Conservation (phyloP, 2,113 vertebrate species). For the Phyllostomus hastatus region DNA sequence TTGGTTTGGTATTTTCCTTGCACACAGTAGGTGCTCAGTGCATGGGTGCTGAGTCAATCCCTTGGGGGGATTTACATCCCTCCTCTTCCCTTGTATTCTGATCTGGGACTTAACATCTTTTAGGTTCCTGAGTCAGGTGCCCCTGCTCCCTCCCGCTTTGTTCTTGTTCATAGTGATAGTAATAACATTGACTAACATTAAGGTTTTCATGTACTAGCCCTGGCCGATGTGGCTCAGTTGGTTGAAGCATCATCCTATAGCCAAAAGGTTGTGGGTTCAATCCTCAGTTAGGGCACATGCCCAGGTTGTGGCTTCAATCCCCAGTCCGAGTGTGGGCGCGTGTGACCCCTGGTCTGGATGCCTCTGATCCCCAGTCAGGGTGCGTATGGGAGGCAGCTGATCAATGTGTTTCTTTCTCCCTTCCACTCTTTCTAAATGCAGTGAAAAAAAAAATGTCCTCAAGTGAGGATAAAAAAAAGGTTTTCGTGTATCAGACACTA, state of each 20-base stretch:
- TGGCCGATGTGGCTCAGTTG: too few relatives aligned
- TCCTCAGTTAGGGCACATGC: too few relatives aligned
- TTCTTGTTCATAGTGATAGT: slow-evolving; percentile 16
- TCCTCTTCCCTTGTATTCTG: neutral
- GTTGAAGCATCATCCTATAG: too few relatives aligned
- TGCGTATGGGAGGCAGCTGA: too few relatives aligned
- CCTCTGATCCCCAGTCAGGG: too few relatives aligned
- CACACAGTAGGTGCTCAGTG: neutral
- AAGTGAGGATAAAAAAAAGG: neutral
- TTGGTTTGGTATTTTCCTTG: neutral
- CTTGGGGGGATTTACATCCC: neutral
- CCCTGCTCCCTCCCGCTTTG: neutral
- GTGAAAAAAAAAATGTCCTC: too few relatives aligned
- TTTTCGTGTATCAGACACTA: neutral
- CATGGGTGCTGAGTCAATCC: neutral
- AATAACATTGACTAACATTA: neutral
- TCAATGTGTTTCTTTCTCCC: too few relatives aligned
- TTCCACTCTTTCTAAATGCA: too few relatives aligned
- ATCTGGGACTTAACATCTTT: neutral
- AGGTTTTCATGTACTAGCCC: neutral
- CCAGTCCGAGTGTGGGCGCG: too few relatives aligned
- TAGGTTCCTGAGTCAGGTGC: neutral
- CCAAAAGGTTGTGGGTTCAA: too few relatives aligned
- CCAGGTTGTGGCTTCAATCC: too few relatives aligned
- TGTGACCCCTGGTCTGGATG: too few relatives aligned